Evolutionary conservation across 2,888 invertebrate species (phyloP), one percentile per base, ranked within the genome.

Genomic region (Epirrhoe alternata): DNA sequence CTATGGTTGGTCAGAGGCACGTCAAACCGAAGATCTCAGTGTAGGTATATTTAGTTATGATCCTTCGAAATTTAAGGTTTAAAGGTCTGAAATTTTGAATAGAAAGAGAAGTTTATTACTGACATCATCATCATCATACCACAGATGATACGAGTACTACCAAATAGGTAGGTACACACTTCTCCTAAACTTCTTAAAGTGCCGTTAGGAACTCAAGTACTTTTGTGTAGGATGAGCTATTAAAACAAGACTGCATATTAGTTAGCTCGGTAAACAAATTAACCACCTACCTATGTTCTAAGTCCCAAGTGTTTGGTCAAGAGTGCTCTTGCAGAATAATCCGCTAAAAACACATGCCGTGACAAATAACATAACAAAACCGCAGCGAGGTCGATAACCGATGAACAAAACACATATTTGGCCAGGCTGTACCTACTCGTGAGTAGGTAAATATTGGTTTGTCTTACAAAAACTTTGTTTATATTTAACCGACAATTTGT

Each of bases 391-490:
- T 61, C 50, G 35, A 47, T 57, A 33, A 64, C 68, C 61, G 45
- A 51, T 55, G 52, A 49, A 49, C 56, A 63, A 60, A 68, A 54
- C 64, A 54, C 8, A 33, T 55, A 57, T 66, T 62, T 66, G 55
- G 31, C n/a, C 62, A 66, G 54, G 58, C 50, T 55, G 50, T 62
- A 42, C 24, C 54, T 54, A 42, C 35, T 59, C 14, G 8, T 5
- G 5, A 51, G 30, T 51, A 30, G 24, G 51, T 51, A 51, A 16
- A 12, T 30, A 51, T 51, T 0, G 6, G 24, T 24, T 5, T 42
- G 12, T 42, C 38, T 42, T 42, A n/a, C n/a, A n/a, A n/a, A 35
- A 42, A 42, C 12, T 2, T n/a, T 7, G 42, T 42, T 42, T 7
- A 33, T 10, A 42, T 10, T 42, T 42, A 10, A 10, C 33, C 5